Percentiles rank a stretch among this genome's conserved stretches.
Conservation (phyloP, 2,888 invertebrate genomes). For the Polyommatus iphigenia region DNA sequence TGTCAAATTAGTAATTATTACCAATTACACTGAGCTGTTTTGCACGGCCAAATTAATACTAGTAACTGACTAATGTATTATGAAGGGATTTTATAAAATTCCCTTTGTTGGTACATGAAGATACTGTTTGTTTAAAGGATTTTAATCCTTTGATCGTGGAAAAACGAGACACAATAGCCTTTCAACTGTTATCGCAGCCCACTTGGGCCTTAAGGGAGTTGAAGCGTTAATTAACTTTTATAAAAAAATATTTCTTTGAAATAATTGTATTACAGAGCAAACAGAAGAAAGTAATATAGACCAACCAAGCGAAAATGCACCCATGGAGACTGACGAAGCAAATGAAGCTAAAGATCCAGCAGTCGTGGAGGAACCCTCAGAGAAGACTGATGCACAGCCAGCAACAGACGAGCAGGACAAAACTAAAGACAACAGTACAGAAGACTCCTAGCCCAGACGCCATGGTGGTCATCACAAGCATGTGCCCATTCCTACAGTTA, state of each 20-base stretch:
- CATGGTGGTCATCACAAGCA: not conserved
- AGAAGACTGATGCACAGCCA: not conserved
- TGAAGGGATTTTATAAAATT: not conserved
- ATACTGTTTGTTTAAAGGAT: not conserved
- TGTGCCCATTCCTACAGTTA: not conserved
- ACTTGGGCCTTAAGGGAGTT: too few relatives aligned
- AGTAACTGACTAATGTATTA: not conserved
- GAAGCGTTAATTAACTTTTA: too few relatives aligned
- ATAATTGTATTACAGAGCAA: slow-evolving; percentile 43
- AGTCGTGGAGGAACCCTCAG: slow-evolving; percentile 2
- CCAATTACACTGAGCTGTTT: too few relatives aligned
- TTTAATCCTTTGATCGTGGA: too few relatives aligned
- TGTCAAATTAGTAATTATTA: not conserved
- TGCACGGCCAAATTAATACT: not conserved
- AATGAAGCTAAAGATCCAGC: slow-evolving; percentile 28
- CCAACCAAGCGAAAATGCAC: slow-evolving; percentile 38
- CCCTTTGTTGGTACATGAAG: not conserved
- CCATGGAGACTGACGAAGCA: slow-evolving; percentile 28
- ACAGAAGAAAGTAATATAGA: slow-evolving; percentile 48
- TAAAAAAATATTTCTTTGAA: slow-evolving; percentile 20
- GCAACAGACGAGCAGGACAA: not conserved
- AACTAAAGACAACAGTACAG: not conserved
- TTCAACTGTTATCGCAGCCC: too few relatives aligned
- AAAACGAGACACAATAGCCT: too few relatives aligned
- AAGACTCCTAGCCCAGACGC: slow-evolving; percentile 17